Evolutionary conservation across 2,113 vertebrate genomes (phyloP), one percentile per base, ranked within the genome.

Genomic region (Aythya baeri): DNA sequence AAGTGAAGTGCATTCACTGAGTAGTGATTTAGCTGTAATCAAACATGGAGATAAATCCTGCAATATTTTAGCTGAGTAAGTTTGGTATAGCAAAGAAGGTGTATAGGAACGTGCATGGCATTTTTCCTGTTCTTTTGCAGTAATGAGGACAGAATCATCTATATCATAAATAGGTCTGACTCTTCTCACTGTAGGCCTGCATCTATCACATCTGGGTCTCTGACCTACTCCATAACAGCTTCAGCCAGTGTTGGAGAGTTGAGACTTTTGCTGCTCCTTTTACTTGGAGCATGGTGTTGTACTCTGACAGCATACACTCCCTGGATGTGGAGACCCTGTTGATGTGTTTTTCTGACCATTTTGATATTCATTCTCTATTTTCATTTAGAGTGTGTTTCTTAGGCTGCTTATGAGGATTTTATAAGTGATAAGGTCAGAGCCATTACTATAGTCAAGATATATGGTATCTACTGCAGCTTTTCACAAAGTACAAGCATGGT

Each of bases 301-400:
- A 21, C 16, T 67, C 15, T n/a, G 25, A 14, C 41, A 78, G 4
- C 0, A 0, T n/a, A 25, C 0, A 0, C 11, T 21, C 3, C 43
- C 36, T 55, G 43, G 6, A 54, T 46, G 13, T 31, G 1, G 38
- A 77, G 21, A 31, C 11, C 22, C 11, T 68, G 17, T 7, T 16
- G 11, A 15, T 66, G 4, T 29, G 18, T 17, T 65, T 79, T 66
- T 44, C 4, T 7, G 34, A 32, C 43, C 1, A 2, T 9, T 34
- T 55, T 43, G 15, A 7, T n/a, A 65, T 62, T n/a, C 7, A 31
- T n/a, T 9, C 12, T 75, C 16, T 27, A 27, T 6, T 74, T 52
- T 70, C 3, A 22, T 57, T 52, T 49, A 66, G 11, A 16, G 4
- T 16, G 0, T 38, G 20, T 57, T 77, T 80, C 44, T 38, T 76